These are phyloP conservation scores for Lasioglossum morio DNA, from an alignment of 2,888 invertebrate genomes.

Conservation along the genomic window DNA sequence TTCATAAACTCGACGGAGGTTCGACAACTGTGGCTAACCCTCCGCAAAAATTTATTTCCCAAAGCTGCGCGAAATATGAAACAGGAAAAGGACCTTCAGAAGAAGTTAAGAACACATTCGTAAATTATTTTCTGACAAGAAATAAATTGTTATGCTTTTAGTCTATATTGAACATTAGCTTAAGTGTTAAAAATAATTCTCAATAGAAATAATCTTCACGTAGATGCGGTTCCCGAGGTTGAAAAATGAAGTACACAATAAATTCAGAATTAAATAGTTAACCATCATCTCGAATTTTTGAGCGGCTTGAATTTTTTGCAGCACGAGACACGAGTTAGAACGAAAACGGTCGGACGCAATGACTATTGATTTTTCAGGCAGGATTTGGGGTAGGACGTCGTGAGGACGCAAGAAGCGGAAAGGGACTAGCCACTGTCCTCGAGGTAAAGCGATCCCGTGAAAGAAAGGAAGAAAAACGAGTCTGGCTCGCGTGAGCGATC, in stretches of 20 bases:
- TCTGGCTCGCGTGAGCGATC: conserved; percentile 33
- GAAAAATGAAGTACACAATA: too few species aligned
- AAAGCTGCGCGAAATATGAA: background rate
- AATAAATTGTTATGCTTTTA: background rate
- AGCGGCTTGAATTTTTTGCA: background rate
- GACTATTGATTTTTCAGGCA: conserved; percentile 73
- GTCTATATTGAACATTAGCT: background rate
- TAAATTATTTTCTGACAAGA: background rate
- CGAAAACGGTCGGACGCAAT: background rate
- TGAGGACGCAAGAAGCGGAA: conserved; percentile 58
- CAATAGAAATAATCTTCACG: background rate
- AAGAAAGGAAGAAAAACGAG: conserved; percentile 10
- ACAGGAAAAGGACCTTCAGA: background rate
- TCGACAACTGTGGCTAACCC: background rate
- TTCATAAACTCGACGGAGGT: background rate
- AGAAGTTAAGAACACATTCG: background rate
- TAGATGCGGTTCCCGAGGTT: too few species aligned
- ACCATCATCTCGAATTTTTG: background rate
- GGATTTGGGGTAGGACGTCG: conserved; percentile 78
- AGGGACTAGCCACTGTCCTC: conserved; percentile 60
- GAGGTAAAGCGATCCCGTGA: background rate
- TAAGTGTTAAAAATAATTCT: background rate
- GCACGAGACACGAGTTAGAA: background rate
- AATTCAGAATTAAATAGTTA: background rate
- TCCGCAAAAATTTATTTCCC: background rate